Percentiles rank a stretch among this genome's conserved stretches.
Evolutionary conservation across 2,113 vertebrate species (phyloP).

Genomic region (Cyanoderma ruficeps): DNA sequence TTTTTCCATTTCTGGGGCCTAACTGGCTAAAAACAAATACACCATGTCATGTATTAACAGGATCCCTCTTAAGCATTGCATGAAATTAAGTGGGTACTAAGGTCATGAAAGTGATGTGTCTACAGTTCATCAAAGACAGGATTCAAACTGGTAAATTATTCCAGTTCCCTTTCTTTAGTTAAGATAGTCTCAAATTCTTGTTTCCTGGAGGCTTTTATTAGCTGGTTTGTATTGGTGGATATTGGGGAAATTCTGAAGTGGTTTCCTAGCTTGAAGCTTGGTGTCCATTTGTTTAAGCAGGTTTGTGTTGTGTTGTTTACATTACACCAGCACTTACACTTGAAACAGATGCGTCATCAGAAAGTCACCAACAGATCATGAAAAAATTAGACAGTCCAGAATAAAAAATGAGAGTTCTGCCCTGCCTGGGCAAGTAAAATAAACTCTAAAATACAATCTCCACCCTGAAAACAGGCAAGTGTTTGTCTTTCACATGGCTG

Average conservation of each 20-base stretch:
- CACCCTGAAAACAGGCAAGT: not conserved
- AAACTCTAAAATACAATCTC: not conserved
- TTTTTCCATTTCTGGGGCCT: not conserved
- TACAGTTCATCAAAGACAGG: not conserved
- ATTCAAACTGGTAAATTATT: not conserved
- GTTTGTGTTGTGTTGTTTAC: not conserved
- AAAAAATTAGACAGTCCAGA: not conserved
- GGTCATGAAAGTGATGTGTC: not conserved
- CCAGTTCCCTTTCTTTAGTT: not conserved
- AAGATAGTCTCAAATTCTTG: not conserved
- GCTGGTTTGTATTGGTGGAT: not conserved
- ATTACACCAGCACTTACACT: not conserved
- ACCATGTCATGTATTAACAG: not conserved
- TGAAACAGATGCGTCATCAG: not conserved
- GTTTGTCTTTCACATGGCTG: not conserved
- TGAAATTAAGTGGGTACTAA: not conserved
- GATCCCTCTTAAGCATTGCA: not conserved
- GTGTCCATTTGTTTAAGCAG: not conserved
- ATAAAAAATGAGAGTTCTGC: not conserved
- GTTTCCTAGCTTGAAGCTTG: not conserved
- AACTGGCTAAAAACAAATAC: not conserved
- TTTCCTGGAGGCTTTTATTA: not conserved
- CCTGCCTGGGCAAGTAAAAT: not conserved
- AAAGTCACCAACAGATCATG: not conserved
- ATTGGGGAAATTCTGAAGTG: not conserved